phyloP scores from a whole-genome alignment of 2,888 invertebrate species.

The Luperina testacea region DNA sequence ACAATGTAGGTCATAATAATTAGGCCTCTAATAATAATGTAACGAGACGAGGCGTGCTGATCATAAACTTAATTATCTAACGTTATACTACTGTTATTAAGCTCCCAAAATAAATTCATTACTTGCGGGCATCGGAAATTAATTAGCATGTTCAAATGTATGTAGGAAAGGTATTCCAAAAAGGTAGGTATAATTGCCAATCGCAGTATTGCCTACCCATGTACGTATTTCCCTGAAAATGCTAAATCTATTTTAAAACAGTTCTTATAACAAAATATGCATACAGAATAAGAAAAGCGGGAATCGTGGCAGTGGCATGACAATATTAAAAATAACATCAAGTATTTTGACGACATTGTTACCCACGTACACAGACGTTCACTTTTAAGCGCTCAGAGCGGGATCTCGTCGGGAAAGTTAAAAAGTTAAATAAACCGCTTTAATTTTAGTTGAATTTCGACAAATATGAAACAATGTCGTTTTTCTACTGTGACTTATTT shows the following conservation, averaged over 20 bases:
- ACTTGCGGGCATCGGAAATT: background rate
- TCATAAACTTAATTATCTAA: slow-evolving; percentile 37
- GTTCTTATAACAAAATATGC: background rate
- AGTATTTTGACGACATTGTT: slow-evolving; percentile 29
- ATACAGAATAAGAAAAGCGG: background rate
- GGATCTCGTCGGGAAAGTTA: slow-evolving; percentile 9
- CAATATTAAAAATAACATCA: slow-evolving; percentile 24
- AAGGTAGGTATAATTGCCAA: background rate
- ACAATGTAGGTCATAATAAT: slow-evolving; percentile 37
- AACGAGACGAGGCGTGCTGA: slow-evolving; percentile 11
- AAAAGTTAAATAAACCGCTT: slow-evolving; percentile 29
- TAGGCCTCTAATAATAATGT: slow-evolving; percentile 32
- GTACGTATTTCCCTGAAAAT: background rate
- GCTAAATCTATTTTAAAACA: background rate
- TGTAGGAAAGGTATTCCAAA: no score
- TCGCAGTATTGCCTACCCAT: background rate
- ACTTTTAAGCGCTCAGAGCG: slow-evolving; percentile 29
- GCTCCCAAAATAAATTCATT: background rate
- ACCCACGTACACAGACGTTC: slow-evolving; percentile 31
- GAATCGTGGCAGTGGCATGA: background rate
- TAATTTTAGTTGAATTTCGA: slow-evolving; percentile 28
- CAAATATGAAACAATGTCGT: slow-evolving; percentile 25
- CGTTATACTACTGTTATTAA: slow-evolving; percentile 10
- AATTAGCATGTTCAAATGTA: slow-evolving; percentile 15
- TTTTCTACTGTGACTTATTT: slow-evolving; percentile 17